Conservation (phyloP, 2,797 vertebrate species). For the Distichodus sexfasciatus region DNA sequence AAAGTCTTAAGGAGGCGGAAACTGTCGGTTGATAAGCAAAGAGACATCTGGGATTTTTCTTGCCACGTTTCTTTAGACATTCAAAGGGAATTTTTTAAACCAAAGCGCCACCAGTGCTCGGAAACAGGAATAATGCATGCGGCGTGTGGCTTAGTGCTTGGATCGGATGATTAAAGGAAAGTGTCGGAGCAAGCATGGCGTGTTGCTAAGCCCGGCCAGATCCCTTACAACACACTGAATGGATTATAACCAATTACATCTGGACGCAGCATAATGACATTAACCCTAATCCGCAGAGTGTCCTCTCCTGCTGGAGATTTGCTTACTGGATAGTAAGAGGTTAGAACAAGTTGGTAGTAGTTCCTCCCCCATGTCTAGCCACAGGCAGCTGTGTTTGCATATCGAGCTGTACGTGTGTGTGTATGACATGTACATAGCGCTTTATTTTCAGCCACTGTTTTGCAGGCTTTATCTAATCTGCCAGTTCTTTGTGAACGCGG, state of each 20-base stretch:
- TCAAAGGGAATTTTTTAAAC: background rate
- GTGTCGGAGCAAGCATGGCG: conserved; percentile 42
- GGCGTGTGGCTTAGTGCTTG: background rate
- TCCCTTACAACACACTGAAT: conserved; percentile 53
- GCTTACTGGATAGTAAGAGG: background rate
- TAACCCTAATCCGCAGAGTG: conserved; percentile 64
- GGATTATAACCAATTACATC: conserved; percentile 66
- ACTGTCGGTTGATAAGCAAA: too few relatives aligned
- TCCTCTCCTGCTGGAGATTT: conserved; percentile 13
- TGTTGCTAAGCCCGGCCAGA: conserved; percentile 31
- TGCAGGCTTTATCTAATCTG: background rate
- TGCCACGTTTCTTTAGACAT: background rate
- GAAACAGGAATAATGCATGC: background rate
- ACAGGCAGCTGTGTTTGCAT: background rate
- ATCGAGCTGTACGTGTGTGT: background rate
- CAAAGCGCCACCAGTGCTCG: background rate
- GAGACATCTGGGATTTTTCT: too few relatives aligned
- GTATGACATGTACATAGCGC: background rate
- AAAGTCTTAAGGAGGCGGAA: too few relatives aligned
- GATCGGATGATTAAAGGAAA: conserved; percentile 37
- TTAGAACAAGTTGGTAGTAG: background rate
- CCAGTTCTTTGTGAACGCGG: background rate
- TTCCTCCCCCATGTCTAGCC: background rate
- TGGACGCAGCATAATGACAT: conserved; percentile 59
- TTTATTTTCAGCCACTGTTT: background rate